Base-by-base conservation (phyloP, 2,888 invertebrate genomes). In the Pandemis cinnamomeana region DNA sequence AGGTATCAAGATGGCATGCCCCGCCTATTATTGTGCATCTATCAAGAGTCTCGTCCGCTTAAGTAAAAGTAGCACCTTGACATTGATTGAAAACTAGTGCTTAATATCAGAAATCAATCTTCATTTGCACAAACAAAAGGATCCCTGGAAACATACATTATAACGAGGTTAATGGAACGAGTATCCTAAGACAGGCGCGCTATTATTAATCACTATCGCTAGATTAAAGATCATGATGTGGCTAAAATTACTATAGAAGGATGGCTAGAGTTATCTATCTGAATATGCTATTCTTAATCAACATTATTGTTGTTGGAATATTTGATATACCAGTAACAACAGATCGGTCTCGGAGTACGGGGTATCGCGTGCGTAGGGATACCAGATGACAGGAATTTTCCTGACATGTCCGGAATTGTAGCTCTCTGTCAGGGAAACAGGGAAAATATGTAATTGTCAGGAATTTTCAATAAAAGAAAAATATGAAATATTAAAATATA, bases 141-240 rank as follows among this genome's bases (percentile, higher is more conserved):
- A 81, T 79, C 78, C 79, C 78, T 78, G 81, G 81, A 84, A 84
- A 83, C 77, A 76, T 79, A 80, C 80, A 78, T 73, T 68, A 69
- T 78, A 81, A 82, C 78, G 82, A 86, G 90, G 89, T 90, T 84
- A 89, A 85, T 89, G 81, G 90, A 86, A 83, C 89, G 83, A 83
- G 82, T 76, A 81, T 83, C 82, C 80, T 66, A 61, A 70, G 46
- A 73, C 66, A 71, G 78, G 77, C 79, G 76, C 78, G 83, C 82
- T 84, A 82, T 81, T 80, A 81, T 84, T 85, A 80, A 84, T 79
- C 73, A 80, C 77, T 77, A 77, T 77, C 72, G 84, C 83, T 79
- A 81, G 80, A 89, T 87, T 83, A 80, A 79, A 81, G 71, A 78
- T 78, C 82, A 84, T 87, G 88, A 89, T 82, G 88, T 86, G 86